Evolutionary conservation across 2,113 vertebrate genomes (phyloP).

Genomic region (Bombycilla garrulus): DNA sequence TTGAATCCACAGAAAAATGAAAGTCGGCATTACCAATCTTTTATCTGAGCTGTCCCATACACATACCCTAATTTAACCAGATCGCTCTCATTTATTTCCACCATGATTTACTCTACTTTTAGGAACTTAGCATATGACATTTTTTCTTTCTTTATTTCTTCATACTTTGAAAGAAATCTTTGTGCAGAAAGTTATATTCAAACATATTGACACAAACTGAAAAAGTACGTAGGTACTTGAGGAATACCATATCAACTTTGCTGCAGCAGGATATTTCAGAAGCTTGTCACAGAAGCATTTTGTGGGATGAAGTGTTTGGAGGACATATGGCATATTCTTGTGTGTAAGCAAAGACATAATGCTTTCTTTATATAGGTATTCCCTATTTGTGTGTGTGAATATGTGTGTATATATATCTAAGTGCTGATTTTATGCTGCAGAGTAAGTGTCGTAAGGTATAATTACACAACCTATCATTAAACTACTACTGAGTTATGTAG

Average conservation of each 20-base stretch:
- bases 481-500: background rate
- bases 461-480: constrained; percentile 48
- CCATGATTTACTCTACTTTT: background rate
- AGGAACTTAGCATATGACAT: background rate
- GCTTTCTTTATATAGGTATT: background rate
- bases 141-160: background rate
- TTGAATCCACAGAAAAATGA: background rate
- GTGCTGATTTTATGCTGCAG: background rate
- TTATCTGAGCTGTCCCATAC: background rate
- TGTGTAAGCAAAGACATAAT: background rate
- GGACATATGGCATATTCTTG: background rate
- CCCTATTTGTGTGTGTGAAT: background rate
- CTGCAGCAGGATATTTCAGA: background rate
- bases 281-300: background rate
- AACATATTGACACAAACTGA: background rate
- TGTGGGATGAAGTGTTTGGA: background rate
- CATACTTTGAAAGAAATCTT: background rate
- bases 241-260: fast-evolving
- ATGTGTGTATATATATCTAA: background rate
- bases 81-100: background rate
- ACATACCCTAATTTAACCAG: background rate
- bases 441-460: background rate
- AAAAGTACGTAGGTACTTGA: background rate
- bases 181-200: background rate
- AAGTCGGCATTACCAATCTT: background rate